These are phyloP conservation scores for Cyphomyrus discorhynchus DNA, from an alignment of 2,113 vertebrate species.

Conservation along the genomic window DNA sequence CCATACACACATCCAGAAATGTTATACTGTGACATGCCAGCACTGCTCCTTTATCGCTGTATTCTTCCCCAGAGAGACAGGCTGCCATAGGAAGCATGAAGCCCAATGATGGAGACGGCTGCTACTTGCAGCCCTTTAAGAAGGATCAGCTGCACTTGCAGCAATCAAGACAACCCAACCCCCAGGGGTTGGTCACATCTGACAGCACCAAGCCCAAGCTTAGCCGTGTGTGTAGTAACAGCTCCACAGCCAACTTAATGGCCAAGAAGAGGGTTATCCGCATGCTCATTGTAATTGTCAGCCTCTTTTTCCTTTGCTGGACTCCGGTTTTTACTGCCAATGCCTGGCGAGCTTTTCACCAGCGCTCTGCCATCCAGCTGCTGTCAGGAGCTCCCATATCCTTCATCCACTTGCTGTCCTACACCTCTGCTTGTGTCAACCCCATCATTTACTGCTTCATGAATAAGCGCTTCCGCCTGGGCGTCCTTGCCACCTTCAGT, in stretches of 20 bases:
- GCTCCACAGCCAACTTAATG: slow-evolving; percentile 76
- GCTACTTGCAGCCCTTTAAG: slow-evolving; percentile 71
- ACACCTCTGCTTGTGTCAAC: slow-evolving; percentile 92
- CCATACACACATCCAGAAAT: background rate
- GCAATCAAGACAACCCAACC: slow-evolving; percentile 38
- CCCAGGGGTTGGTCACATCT: background rate
- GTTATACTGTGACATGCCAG: background rate
- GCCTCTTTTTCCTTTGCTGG: slow-evolving; percentile 94
- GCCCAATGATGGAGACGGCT: slow-evolving; percentile 74
- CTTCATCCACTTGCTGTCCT: slow-evolving; percentile 92
- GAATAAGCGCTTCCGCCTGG: slow-evolving; percentile 88
- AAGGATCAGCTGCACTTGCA: slow-evolving; percentile 57
- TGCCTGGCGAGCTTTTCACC: slow-evolving; percentile 87
- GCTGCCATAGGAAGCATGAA: slow-evolving; percentile 58
- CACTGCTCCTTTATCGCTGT: background rate
- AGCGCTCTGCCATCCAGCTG: slow-evolving; percentile 61
- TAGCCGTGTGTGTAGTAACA: slow-evolving; percentile 67
- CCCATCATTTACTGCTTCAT: slow-evolving; percentile 98
- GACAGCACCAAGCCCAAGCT: slow-evolving; percentile 36
- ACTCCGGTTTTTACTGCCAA: slow-evolving; percentile 90
- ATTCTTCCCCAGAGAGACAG: slow-evolving; percentile 64
- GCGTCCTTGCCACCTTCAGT: slow-evolving; percentile 76
- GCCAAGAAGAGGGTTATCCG: slow-evolving; percentile 96
- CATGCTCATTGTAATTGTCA: slow-evolving; percentile 92
- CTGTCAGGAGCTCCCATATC: slow-evolving; percentile 91